A percentile compares a stretch with the other conserved stretches of the same genome.
These are phyloP conservation scores for Solenopsis fugax DNA, from an alignment of 1,140 invertebrate species.

Conservation along the genomic window DNA sequence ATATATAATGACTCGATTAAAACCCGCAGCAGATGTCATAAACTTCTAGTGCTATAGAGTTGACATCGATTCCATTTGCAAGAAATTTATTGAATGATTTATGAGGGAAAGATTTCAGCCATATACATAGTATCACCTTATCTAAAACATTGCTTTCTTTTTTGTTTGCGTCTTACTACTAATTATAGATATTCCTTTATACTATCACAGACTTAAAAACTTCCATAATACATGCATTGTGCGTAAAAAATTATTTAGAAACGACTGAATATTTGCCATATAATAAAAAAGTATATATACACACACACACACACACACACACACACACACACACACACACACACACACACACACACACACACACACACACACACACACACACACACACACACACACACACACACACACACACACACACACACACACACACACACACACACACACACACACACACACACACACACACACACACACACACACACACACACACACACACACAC, in stretches of 20 bases:
- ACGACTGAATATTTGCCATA: not conserved
- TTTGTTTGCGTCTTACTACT: not conserved
- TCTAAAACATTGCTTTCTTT: not conserved
- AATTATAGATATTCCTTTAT: not conserved
- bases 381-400: no score
- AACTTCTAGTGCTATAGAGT: not conserved
- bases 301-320: no score
- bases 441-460: no score
- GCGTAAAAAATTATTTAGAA: not conserved
- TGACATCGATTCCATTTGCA: not conserved
- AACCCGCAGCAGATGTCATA: not conserved
- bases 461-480: no score
- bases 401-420: no score
- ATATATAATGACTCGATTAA: not conserved
- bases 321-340: no score
- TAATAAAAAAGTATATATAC: not conserved
- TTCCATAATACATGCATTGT: not conserved
- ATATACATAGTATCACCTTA: not conserved
- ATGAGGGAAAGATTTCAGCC: not conserved
- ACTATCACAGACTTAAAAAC: not conserved
- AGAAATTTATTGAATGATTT: conserved; percentile 6
- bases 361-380: no score
- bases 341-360: no score
- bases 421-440: no score
- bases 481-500: no score